These are phyloP conservation scores for Cataglyphis livida DNA, from an alignment of 2,888 invertebrate species.

Conservation along the genomic window DNA sequence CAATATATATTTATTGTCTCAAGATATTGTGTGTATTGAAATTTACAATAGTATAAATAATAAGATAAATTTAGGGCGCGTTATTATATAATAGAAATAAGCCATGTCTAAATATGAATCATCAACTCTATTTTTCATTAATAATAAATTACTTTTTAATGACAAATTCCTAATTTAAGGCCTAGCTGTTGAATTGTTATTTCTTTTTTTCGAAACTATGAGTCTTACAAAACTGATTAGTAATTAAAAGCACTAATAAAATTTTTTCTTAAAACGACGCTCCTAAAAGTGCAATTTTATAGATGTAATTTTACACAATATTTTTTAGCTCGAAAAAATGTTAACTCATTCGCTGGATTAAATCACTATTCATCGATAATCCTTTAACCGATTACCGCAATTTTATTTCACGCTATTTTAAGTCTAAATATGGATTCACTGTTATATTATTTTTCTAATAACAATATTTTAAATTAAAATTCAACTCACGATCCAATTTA, in stretches of 20 bases:
- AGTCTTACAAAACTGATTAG: slow-evolving; percentile 44
- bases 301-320: slow-evolving; percentile 10
- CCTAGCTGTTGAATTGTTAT: slow-evolving; percentile 9
- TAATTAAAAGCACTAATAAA: slow-evolving; percentile 28
- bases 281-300: slow-evolving; percentile 18
- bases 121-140: slow-evolving; percentile 26
- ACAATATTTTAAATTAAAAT: slow-evolving; percentile 1
- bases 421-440: background rate
- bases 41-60: slow-evolving; percentile 76
- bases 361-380: background rate
- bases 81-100: slow-evolving; percentile 28
- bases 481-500: background rate
- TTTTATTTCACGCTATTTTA: background rate
- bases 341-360: background rate
- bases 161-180: slow-evolving; percentile 31
- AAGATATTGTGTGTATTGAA: slow-evolving; percentile 80
- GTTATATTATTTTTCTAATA: slow-evolving; percentile 7
- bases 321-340: background rate
- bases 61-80: slow-evolving; percentile 17
- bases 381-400: slow-evolving; percentile 12
- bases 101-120: slow-evolving; percentile 32
- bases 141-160: slow-evolving; percentile 23
- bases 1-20: slow-evolving; percentile 85
- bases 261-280: background rate
- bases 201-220: slow-evolving; percentile 13